Percentiles rank a stretch among this genome's conserved stretches.
phyloP scores from a whole-genome alignment of 2,888 invertebrate genomes.

The Melipona bicolor region DNA sequence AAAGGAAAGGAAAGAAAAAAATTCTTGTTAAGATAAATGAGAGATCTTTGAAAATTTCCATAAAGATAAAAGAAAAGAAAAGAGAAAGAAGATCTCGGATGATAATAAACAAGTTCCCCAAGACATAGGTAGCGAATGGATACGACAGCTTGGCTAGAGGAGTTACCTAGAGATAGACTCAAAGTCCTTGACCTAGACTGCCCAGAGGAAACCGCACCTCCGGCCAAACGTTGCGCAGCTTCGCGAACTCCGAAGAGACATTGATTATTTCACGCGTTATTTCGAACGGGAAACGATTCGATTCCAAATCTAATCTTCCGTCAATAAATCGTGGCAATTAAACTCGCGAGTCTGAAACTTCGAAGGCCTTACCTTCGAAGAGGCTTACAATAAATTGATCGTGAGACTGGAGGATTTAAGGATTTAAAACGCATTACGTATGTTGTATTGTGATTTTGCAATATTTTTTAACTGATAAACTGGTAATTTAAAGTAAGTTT shows the following conservation, averaged over 20 bases:
- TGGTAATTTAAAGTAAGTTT: too few relatives aligned
- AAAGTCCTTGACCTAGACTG: slow-evolving; percentile 76
- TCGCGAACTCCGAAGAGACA: slow-evolving; percentile 19
- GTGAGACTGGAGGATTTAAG: too few relatives aligned
- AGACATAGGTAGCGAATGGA: background rate
- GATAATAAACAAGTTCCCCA: background rate
- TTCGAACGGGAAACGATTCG: slow-evolving; percentile 31
- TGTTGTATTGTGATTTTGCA: background rate
- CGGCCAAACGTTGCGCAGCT: slow-evolving; percentile 71
- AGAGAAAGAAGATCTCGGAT: background rate
- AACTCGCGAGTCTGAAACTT: background rate
- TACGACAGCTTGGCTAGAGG: slow-evolving; percentile 23
- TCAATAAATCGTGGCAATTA: background rate
- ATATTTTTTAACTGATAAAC: too few relatives aligned
- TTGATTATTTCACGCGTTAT: slow-evolving; percentile 37
- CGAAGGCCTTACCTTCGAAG: background rate
- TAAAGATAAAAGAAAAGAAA: background rate
- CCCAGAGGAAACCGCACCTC: slow-evolving; percentile 71
- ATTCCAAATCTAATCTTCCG: slow-evolving; percentile 7
- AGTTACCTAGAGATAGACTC: slow-evolving; percentile 38
- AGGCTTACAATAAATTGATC: background rate
- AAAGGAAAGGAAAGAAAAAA: background rate
- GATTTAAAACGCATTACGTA: background rate
- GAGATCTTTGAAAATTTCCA: background rate
- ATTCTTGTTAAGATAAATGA: background rate